A percentile compares a stretch with the other conserved stretches of the same genome.
Evolutionary conservation across 2,888 invertebrate species (phyloP).

Genomic region (Lasioglossum calceatum): DNA sequence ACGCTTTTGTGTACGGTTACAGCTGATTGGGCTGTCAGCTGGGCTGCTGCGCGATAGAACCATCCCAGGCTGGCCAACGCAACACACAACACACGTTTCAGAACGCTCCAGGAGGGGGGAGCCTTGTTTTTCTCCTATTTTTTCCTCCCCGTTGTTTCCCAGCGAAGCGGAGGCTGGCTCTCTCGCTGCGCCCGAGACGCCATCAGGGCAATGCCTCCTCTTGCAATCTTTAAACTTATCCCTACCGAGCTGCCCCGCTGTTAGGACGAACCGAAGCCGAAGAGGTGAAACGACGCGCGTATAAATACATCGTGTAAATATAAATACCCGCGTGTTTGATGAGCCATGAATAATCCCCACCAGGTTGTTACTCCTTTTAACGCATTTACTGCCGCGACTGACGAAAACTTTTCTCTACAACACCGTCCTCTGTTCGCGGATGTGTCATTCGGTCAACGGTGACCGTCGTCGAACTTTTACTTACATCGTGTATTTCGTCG

Average conservation of each 20-base stretch:
- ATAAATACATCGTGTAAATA: conserved; percentile 38
- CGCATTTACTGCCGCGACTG: not conserved
- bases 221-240: conserved; percentile 59
- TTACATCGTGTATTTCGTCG: not conserved
- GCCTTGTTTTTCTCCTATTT: conserved; percentile 38
- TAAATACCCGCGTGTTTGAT: conserved; percentile 20
- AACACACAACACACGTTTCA: conserved; percentile 60
- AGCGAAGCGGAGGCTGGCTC: conserved; percentile 36
- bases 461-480: not conserved
- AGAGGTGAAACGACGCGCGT: conserved; percentile 40
- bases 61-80: conserved; percentile 54
- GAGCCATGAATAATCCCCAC: conserved; percentile 27
- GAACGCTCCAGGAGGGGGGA: conserved; percentile 39
- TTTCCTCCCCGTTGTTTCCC: conserved; percentile 37
- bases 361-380: not conserved
- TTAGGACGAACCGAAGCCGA: conserved; percentile 47
- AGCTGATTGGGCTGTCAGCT: conserved; percentile 76
- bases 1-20: conserved; percentile 73
- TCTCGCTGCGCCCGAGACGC: conserved; percentile 33
- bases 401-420: not conserved
- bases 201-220: conserved; percentile 66
- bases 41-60: conserved; percentile 64
- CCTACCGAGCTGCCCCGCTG: conserved; percentile 32
- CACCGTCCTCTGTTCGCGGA: not conserved
- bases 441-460: not conserved